Evolutionary conservation across 2,113 vertebrate genomes (phyloP).

Genomic region (Paramormyrops kingsleyae): DNA sequence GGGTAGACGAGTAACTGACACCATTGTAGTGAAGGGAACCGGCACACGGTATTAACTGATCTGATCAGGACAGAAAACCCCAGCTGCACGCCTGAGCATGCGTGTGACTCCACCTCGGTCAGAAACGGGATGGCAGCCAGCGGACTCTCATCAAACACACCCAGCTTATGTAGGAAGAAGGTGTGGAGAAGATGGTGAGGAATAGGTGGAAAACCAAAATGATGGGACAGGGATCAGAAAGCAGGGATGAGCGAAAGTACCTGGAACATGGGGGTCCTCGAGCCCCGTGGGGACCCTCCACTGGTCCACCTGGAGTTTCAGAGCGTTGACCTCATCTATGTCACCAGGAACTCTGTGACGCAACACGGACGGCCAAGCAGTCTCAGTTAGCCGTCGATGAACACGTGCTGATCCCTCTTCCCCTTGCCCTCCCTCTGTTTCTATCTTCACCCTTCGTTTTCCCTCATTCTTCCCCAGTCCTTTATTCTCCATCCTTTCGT

Average conservation of each 20-base stretch:
- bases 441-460: not conserved
- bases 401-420: not conserved
- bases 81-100: not conserved
- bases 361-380: not conserved
- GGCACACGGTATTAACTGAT: not conserved
- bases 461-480: not conserved
- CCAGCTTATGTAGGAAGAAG: not conserved
- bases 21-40: not conserved
- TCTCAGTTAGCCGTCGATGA: not conserved
- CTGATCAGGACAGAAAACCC: not conserved
- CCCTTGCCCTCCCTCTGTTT: not conserved
- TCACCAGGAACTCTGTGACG: slow-evolving; percentile 81
- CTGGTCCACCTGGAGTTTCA: slow-evolving; percentile 94
- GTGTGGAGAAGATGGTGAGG: not conserved
- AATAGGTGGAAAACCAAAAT: not conserved
- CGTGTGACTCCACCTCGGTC: not conserved
- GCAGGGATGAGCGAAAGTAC: slow-evolving; percentile 43
- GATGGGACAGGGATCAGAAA: not conserved
- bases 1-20: not conserved
- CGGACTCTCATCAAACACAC: not conserved
- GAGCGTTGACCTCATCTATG: slow-evolving; percentile 94
- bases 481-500: not conserved
- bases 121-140: not conserved
- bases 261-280: slow-evolving; percentile 92
- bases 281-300: slow-evolving; percentile 95